phyloP scores from a whole-genome alignment of 1,140 invertebrate genomes.

The Meloidogyne chitwoodi region DNA sequence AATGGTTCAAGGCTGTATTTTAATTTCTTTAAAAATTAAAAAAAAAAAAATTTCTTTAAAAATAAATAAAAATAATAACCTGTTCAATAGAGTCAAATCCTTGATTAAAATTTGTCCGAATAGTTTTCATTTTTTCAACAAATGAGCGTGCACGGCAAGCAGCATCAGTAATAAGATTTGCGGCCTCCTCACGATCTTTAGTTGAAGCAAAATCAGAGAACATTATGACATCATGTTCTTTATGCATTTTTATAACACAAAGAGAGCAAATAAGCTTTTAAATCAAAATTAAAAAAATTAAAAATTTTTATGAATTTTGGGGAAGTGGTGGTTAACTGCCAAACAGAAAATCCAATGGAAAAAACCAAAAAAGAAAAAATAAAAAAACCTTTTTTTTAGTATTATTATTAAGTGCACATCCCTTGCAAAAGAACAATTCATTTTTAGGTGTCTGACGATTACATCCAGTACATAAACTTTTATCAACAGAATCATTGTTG shows the following conservation, averaged over 20 bases:
- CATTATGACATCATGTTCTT: not conserved
- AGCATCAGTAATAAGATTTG: not conserved
- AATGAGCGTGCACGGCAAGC: not conserved
- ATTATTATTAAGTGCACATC: not conserved
- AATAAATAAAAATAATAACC: not conserved
- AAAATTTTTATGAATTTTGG: not conserved
- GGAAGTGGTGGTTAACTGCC: no score
- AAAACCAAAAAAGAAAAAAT: no score
- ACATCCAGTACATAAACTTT: not conserved
- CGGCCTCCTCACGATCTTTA: conserved; percentile 2
- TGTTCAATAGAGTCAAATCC: conserved; percentile 1
- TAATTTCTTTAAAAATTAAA: conserved; percentile 2
- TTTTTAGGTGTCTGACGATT: not conserved
- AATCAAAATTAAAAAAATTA: no score
- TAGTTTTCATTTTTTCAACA: not conserved
- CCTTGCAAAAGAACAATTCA: conserved; percentile 14
- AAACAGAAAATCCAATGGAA: no score
- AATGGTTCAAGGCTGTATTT: not conserved
- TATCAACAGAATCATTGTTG: not conserved
- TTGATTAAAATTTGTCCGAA: not conserved
- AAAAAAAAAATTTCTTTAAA: not conserved
- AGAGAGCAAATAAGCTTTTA: conserved; percentile 7
- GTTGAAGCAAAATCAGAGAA: not conserved
- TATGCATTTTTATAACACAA: conserved; percentile 1
- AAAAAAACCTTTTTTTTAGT: not conserved